phyloP scores from a whole-genome alignment of 2,888 invertebrate genomes.

The Arctia plantaginis region DNA sequence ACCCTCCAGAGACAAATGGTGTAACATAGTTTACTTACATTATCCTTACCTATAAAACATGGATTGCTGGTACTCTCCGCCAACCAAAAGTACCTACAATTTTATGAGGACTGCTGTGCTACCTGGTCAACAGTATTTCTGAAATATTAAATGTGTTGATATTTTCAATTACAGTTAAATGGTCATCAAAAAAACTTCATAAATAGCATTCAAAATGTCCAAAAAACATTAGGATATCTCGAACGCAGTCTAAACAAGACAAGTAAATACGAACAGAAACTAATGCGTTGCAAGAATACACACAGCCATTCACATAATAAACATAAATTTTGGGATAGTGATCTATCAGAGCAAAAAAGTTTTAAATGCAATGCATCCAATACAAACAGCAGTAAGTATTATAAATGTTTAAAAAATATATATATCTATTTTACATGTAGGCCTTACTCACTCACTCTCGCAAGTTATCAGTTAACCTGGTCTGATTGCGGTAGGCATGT shows the following conservation, averaged over 20 bases:
- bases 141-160: too few species aligned
- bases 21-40: not conserved
- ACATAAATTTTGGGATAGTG: slow-evolving; percentile 63
- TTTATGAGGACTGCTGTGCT: not conserved
- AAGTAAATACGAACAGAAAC: slow-evolving; percentile 65
- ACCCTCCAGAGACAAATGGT: too few species aligned
- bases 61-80: not conserved
- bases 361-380: slow-evolving; percentile 39
- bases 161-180: slow-evolving; percentile 44
- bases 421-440: not conserved
- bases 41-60: not conserved
- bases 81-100: not conserved
- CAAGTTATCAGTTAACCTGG: not conserved
- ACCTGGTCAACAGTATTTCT: too few species aligned
- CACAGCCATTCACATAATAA: slow-evolving; percentile 64
- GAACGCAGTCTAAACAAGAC: slow-evolving; percentile 72
- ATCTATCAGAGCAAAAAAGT: slow-evolving; percentile 52
- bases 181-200: slow-evolving; percentile 61
- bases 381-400: slow-evolving; percentile 32
- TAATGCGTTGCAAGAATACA: slow-evolving; percentile 65
- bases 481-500: not conserved
- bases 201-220: slow-evolving; percentile 69
- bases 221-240: slow-evolving; percentile 64
- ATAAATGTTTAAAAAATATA: not conserved
- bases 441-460: not conserved